Percentiles rank a stretch among this genome's conserved stretches.
Conservation (phyloP, 2,113 vertebrate genomes). For the Podarcis cretensis region DNA sequence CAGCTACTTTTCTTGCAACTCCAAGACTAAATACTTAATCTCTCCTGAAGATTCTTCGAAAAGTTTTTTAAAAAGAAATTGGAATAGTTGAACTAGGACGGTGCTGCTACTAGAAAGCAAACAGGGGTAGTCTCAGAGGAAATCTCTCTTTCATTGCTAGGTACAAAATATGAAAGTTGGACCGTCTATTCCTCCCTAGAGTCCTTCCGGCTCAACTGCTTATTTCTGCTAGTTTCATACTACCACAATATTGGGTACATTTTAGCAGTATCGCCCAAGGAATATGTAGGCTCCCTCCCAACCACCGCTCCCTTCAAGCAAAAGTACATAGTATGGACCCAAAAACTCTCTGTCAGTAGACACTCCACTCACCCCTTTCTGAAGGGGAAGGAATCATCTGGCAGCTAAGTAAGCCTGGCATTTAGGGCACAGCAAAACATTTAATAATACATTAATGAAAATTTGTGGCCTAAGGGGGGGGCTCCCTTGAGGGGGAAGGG, state of each 20-base stretch:
- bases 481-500: neutral
- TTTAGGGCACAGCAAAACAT: neutral
- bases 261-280: neutral
- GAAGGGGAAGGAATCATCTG: neutral
- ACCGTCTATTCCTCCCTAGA: no score
- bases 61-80: neutral
- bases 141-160: no score
- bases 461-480: neutral
- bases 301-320: neutral
- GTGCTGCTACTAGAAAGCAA: neutral
- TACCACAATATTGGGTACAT: neutral
- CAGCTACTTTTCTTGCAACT: neutral
- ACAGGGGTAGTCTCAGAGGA: no score
- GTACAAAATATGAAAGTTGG: no score
- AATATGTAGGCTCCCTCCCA: neutral
- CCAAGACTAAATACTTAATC: neutral
- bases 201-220: no score
- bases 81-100: neutral
- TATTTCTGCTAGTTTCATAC: neutral
- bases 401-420: neutral
- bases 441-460: neutral
- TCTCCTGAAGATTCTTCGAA: neutral
- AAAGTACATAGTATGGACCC: neutral
- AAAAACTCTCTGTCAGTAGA: neutral
- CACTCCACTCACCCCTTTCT: neutral